phyloP scores from a whole-genome alignment of 2,113 vertebrate genomes.

The Anas platyrhynchos region DNA sequence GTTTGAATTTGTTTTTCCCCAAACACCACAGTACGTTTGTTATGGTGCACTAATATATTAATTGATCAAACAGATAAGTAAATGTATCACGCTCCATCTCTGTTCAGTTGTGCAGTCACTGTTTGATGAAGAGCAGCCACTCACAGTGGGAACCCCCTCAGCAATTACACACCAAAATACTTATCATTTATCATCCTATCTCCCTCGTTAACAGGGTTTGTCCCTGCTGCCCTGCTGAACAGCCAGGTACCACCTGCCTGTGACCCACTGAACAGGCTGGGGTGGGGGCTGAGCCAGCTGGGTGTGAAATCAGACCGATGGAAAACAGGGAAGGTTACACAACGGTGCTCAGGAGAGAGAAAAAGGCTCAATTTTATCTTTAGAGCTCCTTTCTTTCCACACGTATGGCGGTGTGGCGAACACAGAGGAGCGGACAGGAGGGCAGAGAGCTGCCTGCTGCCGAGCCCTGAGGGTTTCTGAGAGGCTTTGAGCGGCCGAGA shows the following conservation, averaged over 20 bases:
- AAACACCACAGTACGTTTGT: neutral
- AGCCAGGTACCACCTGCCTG: neutral
- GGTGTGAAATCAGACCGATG: neutral
- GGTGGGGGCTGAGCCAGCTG: neutral
- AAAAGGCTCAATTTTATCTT: neutral
- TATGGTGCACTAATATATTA: neutral
- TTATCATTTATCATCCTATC: neutral
- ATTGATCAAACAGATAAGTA: conserved; percentile 48
- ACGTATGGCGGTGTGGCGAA: rapidly evolving
- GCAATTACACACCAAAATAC: conserved; percentile 22
- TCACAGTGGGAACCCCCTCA: conserved; percentile 6
- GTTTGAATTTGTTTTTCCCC: neutral
- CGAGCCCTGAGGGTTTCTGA: neutral
- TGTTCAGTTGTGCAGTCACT: neutral
- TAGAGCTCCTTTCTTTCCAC: neutral
- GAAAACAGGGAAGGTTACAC: neutral
- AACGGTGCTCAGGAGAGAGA: neutral
- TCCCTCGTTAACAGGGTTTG: neutral
- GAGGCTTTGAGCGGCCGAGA: neutral
- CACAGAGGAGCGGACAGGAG: neutral
- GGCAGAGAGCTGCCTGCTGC: neutral
- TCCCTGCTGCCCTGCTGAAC: neutral
- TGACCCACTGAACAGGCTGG: neutral
- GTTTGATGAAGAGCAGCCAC: neutral
- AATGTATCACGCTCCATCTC: neutral